A percentile compares a stretch with the other conserved stretches of the same genome.
Conservation (phyloP, 2,797 vertebrate species). For the Sylvilagus floridanus region DNA sequence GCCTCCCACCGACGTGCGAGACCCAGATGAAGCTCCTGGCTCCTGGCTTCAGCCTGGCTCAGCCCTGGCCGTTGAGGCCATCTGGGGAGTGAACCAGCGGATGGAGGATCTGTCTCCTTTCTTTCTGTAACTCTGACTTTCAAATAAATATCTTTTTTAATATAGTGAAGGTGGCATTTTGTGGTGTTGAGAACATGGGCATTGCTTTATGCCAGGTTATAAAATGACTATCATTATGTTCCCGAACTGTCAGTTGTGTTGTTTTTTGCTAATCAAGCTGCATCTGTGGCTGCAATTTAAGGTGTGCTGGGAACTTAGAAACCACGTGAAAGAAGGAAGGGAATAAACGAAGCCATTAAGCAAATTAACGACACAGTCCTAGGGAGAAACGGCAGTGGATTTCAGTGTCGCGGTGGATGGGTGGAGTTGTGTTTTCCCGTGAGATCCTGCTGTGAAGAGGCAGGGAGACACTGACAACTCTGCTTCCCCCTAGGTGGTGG, state of each 20-base stretch:
- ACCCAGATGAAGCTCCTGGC: no score
- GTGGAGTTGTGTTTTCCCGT: rapidly evolving
- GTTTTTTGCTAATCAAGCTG: background rate
- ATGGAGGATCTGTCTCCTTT: no score
- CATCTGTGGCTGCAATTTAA: slow-evolving; percentile 5
- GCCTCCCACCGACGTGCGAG: no score
- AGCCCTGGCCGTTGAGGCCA: no score
- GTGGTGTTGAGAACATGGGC: background rate
- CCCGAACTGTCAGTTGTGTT: background rate
- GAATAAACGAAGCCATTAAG: background rate
- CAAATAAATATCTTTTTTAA: no score
- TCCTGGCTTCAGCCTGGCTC: no score
- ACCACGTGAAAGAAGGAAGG: background rate
- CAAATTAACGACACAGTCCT: background rate
- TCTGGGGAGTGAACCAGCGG: no score
- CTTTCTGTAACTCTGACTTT: no score
- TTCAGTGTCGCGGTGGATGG: background rate
- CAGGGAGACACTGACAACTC: background rate
- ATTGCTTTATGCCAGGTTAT: background rate
- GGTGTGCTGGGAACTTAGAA: background rate
- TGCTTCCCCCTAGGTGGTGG: slow-evolving; percentile 93
- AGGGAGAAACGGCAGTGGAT: background rate
- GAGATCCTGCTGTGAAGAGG: background rate
- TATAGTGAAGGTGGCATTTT: background rate
- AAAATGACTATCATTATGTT: background rate